These are phyloP conservation scores for Perdita meconis DNA, from an alignment of 2,888 invertebrate genomes.

Conservation along the genomic window DNA sequence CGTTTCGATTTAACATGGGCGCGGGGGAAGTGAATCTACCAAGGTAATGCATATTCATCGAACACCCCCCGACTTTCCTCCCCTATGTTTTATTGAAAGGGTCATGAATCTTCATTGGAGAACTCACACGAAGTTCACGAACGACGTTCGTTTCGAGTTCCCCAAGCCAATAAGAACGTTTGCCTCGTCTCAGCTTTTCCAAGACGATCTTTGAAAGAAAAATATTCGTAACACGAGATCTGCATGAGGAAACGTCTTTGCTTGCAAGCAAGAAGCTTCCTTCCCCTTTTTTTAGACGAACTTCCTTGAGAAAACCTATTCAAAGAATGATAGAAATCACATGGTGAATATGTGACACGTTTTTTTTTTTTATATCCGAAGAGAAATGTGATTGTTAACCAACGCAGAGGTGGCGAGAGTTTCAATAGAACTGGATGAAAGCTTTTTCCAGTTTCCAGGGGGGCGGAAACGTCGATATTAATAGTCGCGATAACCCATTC, in stretches of 20 bases:
- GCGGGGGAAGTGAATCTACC: conserved; percentile 5
- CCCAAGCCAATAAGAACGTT: not conserved
- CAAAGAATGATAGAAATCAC: too few relatives aligned
- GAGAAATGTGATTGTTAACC: not conserved
- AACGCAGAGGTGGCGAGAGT: not conserved
- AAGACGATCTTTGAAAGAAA: not conserved
- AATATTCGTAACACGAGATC: not conserved
- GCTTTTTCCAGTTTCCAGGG: conserved; percentile 33
- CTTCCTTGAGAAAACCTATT: too few relatives aligned
- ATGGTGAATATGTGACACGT: not conserved
- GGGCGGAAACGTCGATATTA: conserved; percentile 15
- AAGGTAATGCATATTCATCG: conserved; percentile 40
- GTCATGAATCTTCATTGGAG: conserved; percentile 19
- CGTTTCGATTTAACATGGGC: not conserved
- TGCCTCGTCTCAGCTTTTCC: not conserved
- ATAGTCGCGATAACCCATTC: not conserved
- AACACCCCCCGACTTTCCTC: conserved; percentile 8
- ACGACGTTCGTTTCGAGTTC: conserved; percentile 1
- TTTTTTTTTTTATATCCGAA: not conserved
- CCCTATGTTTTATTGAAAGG: conserved; percentile 40
- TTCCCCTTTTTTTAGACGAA: too few relatives aligned
- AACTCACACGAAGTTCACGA: not conserved
- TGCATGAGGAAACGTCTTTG: not conserved
- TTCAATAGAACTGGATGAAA: not conserved
- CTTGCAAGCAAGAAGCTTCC: not conserved